phyloP scores from a whole-genome alignment of 2,797 vertebrate genomes.

The Amniataba percoides region DNA sequence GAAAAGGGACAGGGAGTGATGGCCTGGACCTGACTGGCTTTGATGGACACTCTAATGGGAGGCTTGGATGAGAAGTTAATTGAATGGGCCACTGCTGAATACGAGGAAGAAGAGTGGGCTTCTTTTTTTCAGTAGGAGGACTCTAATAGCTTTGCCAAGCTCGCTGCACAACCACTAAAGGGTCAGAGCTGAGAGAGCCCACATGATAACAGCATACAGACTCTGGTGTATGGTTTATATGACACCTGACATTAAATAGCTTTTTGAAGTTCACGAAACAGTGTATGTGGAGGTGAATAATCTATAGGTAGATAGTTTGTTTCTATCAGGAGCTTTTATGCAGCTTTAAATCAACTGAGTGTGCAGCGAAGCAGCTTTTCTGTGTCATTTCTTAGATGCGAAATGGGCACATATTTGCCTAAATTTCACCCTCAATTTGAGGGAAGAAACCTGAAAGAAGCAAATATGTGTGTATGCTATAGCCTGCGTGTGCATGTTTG shows the following conservation, averaged over 20 bases:
- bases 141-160: constrained; percentile 55
- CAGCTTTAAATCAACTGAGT: background rate
- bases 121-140: constrained; percentile 55
- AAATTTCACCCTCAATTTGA: constrained; percentile 21
- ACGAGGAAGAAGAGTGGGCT: constrained; percentile 54
- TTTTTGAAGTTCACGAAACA: constrained; percentile 36
- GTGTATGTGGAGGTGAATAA: constrained; percentile 22
- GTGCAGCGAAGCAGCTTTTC: constrained; percentile 13
- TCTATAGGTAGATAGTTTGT: constrained; percentile 23
- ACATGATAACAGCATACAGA: background rate
- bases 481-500: background rate
- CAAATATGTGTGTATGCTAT: background rate
- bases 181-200: constrained; percentile 39
- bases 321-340: background rate
- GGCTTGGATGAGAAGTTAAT: constrained; percentile 71
- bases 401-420: constrained; percentile 4
- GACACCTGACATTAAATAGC: constrained; percentile 41
- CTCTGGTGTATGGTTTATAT: constrained; percentile 24
- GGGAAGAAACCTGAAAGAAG: constrained; percentile 17
- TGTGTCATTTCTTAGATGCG: constrained; percentile 3
- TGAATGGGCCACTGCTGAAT: constrained; percentile 62
- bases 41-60: constrained; percentile 74
- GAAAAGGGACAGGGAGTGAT: constrained; percentile 40
- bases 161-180: constrained; percentile 49
- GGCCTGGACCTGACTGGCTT: constrained; percentile 57